Conservation (phyloP, 2,797 vertebrate species). For the Coracias cyanogaster region DNA sequence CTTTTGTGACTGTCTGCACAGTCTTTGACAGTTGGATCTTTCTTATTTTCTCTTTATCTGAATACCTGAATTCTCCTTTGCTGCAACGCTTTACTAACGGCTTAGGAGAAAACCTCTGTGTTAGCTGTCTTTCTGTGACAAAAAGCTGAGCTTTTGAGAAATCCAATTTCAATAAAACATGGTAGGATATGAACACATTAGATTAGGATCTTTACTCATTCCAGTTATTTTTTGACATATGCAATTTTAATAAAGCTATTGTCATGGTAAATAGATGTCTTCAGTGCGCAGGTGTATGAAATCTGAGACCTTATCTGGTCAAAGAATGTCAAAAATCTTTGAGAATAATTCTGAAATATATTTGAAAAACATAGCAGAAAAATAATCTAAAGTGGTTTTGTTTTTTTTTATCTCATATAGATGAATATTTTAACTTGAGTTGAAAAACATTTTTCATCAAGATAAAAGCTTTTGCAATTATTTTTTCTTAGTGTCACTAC, state of each 20-base stretch:
- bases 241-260: background rate
- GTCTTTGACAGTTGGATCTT: background rate
- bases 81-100: background rate
- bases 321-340: background rate
- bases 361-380: background rate
- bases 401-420: background rate
- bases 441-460: background rate
- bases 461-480: background rate
- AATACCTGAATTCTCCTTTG: background rate
- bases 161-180: background rate
- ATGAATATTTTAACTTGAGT: background rate
- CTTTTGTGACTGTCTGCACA: background rate
- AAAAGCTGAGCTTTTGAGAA: background rate
- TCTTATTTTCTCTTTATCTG: background rate
- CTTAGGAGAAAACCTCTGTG: background rate
- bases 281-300: background rate
- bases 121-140: background rate
- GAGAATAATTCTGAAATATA: background rate
- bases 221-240: background rate
- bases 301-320: background rate
- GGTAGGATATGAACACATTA: background rate
- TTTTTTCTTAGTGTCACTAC: background rate
- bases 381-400: background rate
- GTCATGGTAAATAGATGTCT: background rate
- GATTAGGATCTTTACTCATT: background rate